These are phyloP conservation scores for Hippocampus comes DNA, from an alignment of 2,113 vertebrate species.

Conservation along the genomic window DNA sequence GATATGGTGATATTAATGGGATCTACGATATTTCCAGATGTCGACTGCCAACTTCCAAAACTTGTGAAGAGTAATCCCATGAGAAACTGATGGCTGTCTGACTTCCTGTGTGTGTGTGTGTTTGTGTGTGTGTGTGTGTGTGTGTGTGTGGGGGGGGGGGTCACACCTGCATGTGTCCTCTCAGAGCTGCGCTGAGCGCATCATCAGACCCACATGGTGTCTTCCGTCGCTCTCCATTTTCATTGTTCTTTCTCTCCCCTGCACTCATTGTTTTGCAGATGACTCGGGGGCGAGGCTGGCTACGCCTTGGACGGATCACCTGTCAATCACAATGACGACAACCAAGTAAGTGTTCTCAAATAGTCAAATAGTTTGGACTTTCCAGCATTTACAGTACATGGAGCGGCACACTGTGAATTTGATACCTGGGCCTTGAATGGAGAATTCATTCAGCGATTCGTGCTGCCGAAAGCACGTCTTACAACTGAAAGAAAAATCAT, in stretches of 20 bases:
- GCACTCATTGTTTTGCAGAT: not conserved
- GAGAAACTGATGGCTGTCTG: conserved; percentile 13
- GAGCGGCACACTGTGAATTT: too few species aligned
- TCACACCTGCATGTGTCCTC: conserved; percentile 25
- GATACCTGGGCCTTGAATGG: too few species aligned
- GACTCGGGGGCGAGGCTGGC: not conserved
- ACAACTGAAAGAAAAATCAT: too few species aligned
- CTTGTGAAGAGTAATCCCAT: too few species aligned
- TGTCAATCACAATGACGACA: not conserved
- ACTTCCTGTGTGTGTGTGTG: conserved; percentile 57
- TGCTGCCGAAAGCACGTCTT: too few species aligned
- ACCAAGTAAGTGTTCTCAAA: not conserved
- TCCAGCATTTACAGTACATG: too few species aligned
- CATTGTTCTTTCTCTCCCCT: not conserved
- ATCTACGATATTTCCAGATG: too few species aligned
- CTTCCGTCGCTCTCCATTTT: not conserved
- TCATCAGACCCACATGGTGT: conserved; percentile 48
- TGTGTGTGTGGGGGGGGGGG: conserved; percentile 22
- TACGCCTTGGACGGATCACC: not conserved
- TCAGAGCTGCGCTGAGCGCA: conserved; percentile 45
- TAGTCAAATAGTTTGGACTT: too few species aligned
- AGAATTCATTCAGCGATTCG: too few species aligned
- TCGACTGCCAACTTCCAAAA: too few species aligned
- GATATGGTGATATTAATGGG: too few species aligned
- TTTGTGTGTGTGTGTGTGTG: conserved; percentile 44